Conservation (phyloP, 2,113 vertebrate genomes). For the Chelonoidis abingdonii region DNA sequence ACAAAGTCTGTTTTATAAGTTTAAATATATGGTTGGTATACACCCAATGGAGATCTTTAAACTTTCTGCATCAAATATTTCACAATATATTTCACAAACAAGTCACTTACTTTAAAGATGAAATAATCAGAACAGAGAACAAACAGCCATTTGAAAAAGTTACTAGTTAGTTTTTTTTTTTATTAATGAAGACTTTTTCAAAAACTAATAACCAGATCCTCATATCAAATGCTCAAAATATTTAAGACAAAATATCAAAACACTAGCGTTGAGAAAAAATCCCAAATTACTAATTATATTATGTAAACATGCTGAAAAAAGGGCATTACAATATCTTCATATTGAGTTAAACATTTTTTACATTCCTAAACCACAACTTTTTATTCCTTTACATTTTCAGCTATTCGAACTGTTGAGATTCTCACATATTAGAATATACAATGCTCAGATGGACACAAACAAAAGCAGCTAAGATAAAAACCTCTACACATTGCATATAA, state of each 20-base stretch:
- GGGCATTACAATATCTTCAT: not conserved
- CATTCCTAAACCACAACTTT: conserved; percentile 5
- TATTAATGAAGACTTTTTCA: conserved; percentile 15
- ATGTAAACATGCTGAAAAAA: conserved; percentile 10
- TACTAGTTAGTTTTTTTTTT: not conserved
- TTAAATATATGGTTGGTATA: not conserved
- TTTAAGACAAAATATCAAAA: conserved; percentile 34
- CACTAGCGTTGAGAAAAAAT: not conserved
- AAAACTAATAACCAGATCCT: not conserved
- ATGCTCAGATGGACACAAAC: not conserved
- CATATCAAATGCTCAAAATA: conserved; percentile 17
- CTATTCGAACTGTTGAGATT: not conserved
- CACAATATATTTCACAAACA: conserved; percentile 8
- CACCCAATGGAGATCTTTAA: not conserved
- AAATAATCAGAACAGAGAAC: conserved; percentile 31
- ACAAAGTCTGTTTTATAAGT: not conserved
- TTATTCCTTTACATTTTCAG: conserved; percentile 1
- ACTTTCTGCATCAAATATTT: not conserved
- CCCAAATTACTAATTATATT: not conserved
- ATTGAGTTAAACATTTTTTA: conserved; percentile 29
- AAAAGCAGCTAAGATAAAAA: not conserved
- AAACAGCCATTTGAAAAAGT: conserved; percentile 22
- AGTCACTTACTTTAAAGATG: not conserved
- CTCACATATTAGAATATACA: not conserved
- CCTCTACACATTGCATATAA: not conserved